Conservation (phyloP, 2,797 vertebrate species). For the Eulemur rubriventer region DNA sequence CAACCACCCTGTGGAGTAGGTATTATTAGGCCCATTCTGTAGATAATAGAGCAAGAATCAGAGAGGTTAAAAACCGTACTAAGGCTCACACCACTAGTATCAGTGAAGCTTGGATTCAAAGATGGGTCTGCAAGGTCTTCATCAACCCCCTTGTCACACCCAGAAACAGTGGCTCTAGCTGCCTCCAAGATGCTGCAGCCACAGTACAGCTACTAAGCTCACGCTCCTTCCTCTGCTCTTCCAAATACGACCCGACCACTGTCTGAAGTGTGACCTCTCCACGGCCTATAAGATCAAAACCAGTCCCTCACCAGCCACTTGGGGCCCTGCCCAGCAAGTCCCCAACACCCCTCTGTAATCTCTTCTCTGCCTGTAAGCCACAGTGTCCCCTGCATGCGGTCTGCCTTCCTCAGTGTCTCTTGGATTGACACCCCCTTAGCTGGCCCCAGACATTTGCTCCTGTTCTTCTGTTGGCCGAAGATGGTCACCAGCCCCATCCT, state of each 20-base stretch:
- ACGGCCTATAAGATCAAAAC: not conserved
- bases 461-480: not conserved
- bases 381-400: not conserved
- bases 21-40: not conserved
- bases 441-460: not conserved
- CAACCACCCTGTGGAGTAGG: not conserved
- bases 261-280: not conserved
- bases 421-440: not conserved
- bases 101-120: not conserved
- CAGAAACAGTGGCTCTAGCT: not conserved
- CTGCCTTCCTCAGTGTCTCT: not conserved
- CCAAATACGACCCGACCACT: not conserved
- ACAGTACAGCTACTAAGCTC: not conserved
- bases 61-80: not conserved
- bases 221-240: not conserved
- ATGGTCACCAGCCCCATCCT: not conserved
- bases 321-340: not conserved
- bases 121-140: not conserved
- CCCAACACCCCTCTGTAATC: not conserved
- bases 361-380: not conserved
- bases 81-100: not conserved
- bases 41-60: not conserved
- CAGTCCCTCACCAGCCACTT: not conserved
- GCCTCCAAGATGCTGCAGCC: not conserved
- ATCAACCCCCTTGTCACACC: not conserved